Evolutionary conservation across 2,113 vertebrate species (phyloP).

Genomic region (Scomber japonicus): DNA sequence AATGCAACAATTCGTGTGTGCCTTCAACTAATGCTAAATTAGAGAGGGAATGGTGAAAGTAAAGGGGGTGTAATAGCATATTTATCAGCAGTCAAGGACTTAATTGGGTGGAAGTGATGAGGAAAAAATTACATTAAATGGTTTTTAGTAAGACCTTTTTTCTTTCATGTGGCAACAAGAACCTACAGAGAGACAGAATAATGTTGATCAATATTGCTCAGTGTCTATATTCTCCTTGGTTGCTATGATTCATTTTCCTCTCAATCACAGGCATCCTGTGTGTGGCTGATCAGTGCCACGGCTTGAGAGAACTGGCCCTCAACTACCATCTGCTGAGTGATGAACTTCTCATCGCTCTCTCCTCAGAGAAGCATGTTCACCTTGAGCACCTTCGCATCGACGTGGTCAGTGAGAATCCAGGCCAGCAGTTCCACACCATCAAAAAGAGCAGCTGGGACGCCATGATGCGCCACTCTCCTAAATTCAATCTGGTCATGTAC

Average conservation of each 20-base stretch:
- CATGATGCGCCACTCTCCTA: slow-evolving; percentile 95
- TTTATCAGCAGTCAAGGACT: neutral
- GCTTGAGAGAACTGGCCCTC: slow-evolving; percentile 93
- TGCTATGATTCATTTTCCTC: neutral
- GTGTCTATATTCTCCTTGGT: neutral
- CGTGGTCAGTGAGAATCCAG: slow-evolving; percentile 95
- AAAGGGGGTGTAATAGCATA: neutral
- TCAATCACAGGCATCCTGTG: slow-evolving; percentile 75
- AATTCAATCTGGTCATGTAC: slow-evolving; percentile 98
- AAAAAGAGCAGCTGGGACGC: slow-evolving; percentile 99
- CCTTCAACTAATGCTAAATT: neutral
- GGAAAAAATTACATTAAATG: neutral
- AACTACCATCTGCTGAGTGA: slow-evolving; percentile 95
- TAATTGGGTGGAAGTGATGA: too few species aligned
- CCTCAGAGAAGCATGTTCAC: slow-evolving; percentile 95
- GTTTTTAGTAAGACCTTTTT: neutral
- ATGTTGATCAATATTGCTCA: neutral
- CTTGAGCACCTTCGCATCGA: slow-evolving; percentile 97
- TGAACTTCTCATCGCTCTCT: slow-evolving; percentile 93
- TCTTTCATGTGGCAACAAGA: neutral
- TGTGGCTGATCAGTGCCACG: slow-evolving; percentile 95
- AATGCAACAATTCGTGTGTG: neutral
- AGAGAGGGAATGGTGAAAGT: neutral
- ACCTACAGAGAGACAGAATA: neutral
- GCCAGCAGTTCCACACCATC: slow-evolving; percentile 94